A percentile compares a stretch with the other conserved stretches of the same genome.
These are phyloP conservation scores for Brachyalestes nurse DNA, from an alignment of 2,797 vertebrate genomes.

Conservation along the genomic window DNA sequence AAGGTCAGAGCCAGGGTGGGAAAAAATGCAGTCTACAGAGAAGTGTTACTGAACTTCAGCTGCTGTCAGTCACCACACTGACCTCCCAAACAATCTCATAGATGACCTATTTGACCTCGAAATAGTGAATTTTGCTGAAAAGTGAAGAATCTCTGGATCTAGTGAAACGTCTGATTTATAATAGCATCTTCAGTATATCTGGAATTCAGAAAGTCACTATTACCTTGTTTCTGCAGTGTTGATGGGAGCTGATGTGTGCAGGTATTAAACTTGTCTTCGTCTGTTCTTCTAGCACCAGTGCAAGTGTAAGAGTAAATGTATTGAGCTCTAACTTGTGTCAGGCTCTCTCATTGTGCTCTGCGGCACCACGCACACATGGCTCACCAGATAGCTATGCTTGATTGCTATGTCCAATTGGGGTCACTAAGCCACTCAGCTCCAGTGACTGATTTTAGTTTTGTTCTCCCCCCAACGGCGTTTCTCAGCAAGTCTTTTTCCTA, in stretches of 20 bases:
- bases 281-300: constrained; percentile 7
- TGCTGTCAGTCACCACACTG: too few species aligned
- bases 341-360: not conserved
- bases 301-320: not conserved
- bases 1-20: too few species aligned
- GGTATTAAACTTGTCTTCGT: not conserved
- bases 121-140: too few species aligned
- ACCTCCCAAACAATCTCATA: too few species aligned
- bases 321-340: not conserved
- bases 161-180: too few species aligned
- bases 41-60: too few species aligned
- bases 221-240: not conserved
- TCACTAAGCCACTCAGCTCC: constrained; percentile 44
- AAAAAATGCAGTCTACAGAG: too few species aligned
- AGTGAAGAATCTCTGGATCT: too few species aligned
- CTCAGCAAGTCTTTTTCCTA: constrained; percentile 36
- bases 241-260: not conserved
- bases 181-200: not conserved
- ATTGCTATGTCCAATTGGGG: constrained; percentile 46
- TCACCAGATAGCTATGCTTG: constrained; percentile 46
- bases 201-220: not conserved
- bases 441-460: constrained; percentile 40
- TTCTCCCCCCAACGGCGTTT: constrained; percentile 8
- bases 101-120: too few species aligned
- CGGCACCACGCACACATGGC: constrained; percentile 40